Evolutionary conservation across 2,888 invertebrate species (phyloP).

Genomic region (Ormyrus rosae): DNA sequence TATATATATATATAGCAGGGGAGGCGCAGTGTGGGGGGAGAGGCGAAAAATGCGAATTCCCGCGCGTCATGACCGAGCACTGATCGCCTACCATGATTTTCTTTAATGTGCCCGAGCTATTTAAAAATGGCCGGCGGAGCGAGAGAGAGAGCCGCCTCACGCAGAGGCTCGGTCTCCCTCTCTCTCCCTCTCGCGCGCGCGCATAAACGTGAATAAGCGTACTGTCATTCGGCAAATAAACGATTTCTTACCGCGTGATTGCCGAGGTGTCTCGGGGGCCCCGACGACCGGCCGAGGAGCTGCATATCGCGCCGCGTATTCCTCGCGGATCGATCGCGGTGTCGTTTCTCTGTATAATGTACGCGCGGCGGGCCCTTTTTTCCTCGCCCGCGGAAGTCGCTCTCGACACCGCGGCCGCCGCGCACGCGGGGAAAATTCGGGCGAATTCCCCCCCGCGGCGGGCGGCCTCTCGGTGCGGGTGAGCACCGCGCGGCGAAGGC

Average conservation of each 20-base stretch:
- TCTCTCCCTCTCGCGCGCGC: too few relatives aligned
- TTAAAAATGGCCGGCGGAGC: constrained; percentile 50
- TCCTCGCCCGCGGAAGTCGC: too few relatives aligned
- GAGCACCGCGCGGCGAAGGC: too few relatives aligned
- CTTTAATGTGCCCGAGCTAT: constrained; percentile 58
- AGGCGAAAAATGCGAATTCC: constrained; percentile 31
- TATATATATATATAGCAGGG: too few relatives aligned
- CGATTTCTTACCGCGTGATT: constrained; percentile 68
- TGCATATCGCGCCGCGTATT: too few relatives aligned
- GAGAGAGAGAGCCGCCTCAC: constrained; percentile 19
- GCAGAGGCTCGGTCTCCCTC: not conserved
- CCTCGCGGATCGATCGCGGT: too few relatives aligned
- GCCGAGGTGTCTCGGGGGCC: constrained; percentile 65
- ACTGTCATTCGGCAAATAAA: constrained; percentile 69
- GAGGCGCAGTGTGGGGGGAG: not conserved
- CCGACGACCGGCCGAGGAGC: not conserved
- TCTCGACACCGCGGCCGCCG: too few relatives aligned
- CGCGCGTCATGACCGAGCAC: constrained; percentile 60
- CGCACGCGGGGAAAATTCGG: too few relatives aligned
- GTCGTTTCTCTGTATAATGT: too few relatives aligned
- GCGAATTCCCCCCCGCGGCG: too few relatives aligned
- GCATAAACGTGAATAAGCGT: constrained; percentile 59
- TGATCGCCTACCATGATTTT: constrained; percentile 62
- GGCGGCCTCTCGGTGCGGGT: too few relatives aligned
- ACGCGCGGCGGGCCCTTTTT: too few relatives aligned